Conservation (phyloP, 1,140 invertebrate species). For the Drosophila lowei region DNA sequence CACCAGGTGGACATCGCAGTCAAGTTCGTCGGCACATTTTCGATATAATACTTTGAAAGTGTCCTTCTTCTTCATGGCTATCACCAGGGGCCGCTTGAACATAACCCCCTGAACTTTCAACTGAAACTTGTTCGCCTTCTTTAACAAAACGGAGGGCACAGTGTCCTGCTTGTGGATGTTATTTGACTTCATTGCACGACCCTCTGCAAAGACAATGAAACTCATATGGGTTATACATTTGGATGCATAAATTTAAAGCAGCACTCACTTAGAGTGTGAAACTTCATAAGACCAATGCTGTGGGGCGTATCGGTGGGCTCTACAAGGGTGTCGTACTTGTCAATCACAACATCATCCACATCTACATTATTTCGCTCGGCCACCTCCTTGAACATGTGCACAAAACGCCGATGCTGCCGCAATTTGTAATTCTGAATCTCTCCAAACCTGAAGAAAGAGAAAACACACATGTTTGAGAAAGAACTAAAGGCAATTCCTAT, state of each 20-base stretch:
- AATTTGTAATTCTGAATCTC: slow-evolving; percentile 64
- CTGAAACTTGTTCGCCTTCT: slow-evolving; percentile 52
- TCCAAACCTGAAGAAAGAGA: slow-evolving; percentile 43
- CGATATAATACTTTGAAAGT: slow-evolving; percentile 70
- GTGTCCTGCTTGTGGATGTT: slow-evolving; percentile 4
- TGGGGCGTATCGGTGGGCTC: slow-evolving; percentile 53
- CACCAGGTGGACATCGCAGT: slow-evolving; percentile 35
- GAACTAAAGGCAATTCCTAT: background rate
- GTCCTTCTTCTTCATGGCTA: slow-evolving; percentile 58
- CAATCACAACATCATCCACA: slow-evolving; percentile 50
- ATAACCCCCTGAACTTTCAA: slow-evolving; percentile 66
- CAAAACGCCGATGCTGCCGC: slow-evolving; percentile 68
- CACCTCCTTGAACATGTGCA: slow-evolving; percentile 62
- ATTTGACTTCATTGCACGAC: slow-evolving; percentile 35
- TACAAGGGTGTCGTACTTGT: slow-evolving; percentile 54
- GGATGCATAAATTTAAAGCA: no score
- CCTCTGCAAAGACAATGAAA: slow-evolving; percentile 43
- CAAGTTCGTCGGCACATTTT: slow-evolving; percentile 70
- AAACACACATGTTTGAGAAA: no score
- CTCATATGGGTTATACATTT: background rate
- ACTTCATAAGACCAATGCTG: slow-evolving; percentile 55
- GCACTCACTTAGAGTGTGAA: slow-evolving; percentile 64
- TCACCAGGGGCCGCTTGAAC: slow-evolving; percentile 63
- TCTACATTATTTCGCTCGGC: slow-evolving; percentile 57
- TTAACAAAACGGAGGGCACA: background rate